Percentiles rank a stretch among this genome's conserved stretches.
These are phyloP conservation scores for Procambarus clarkii DNA, from an alignment of 1,140 invertebrate species.

Conservation along the genomic window DNA sequence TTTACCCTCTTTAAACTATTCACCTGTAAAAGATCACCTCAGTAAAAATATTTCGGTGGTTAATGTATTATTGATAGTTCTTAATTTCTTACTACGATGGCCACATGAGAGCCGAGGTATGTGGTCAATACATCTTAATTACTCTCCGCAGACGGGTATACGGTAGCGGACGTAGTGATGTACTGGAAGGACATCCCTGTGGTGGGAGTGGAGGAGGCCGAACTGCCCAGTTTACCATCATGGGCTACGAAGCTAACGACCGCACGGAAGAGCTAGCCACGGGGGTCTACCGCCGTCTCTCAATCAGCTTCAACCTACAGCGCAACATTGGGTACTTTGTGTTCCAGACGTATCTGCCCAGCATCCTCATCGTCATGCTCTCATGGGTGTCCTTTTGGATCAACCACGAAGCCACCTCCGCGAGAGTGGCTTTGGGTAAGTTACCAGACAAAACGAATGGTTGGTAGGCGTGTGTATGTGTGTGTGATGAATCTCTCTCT, in stretches of 20 bases:
- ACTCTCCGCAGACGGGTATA: constrained; percentile 91
- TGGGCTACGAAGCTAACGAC: constrained; percentile 94
- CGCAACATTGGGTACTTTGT: constrained; percentile 89
- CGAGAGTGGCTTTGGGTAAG: constrained; percentile 85
- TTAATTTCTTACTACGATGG: too few species aligned
- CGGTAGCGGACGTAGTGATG: constrained; percentile 97
- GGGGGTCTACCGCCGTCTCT: constrained; percentile 94
- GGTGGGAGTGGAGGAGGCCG: constrained; percentile 93
- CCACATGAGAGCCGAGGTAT: too few species aligned
- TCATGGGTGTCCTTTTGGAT: constrained; percentile 95
- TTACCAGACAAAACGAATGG: background rate
- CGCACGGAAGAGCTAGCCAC: constrained; percentile 88
- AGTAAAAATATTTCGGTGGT: too few species aligned
- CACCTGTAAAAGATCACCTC: too few species aligned
- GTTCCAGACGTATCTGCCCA: constrained; percentile 89
- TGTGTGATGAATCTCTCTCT: too few species aligned
- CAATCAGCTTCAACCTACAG: constrained; percentile 88
- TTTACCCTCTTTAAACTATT: too few species aligned
- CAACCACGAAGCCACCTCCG: constrained; percentile 88
- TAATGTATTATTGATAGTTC: too few species aligned
- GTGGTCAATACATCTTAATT: background rate
- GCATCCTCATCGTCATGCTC: constrained; percentile 89
- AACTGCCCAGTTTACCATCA: constrained; percentile 97
- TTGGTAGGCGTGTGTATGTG: too few species aligned
- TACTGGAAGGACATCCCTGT: constrained; percentile 93